Base-by-base conservation (phyloP, 2,113 vertebrate species). In the Tauraco erythrolophus region DNA sequence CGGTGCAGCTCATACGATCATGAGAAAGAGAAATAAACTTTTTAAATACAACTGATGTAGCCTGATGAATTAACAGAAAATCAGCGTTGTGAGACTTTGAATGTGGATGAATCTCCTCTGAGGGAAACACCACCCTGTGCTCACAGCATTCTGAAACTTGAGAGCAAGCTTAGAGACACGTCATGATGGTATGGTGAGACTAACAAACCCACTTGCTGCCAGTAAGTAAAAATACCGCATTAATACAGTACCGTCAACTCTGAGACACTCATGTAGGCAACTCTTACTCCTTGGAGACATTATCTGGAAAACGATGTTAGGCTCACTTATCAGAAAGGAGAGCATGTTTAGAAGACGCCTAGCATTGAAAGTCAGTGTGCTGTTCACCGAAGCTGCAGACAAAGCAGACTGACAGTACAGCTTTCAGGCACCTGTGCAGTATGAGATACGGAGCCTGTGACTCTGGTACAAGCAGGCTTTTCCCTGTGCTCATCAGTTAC, bases 21-120 rank as follows among this genome's bases (percentile, higher is more conserved):
- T 2, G 23, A 81, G 62, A n/a, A 77, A 74, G 23, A 79, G 76
- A 91, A 90, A 94, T 83, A 94, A 92, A 84, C 76, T 94, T 94
- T 93, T 93, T 75, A 4, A 85, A 93, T 45, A 64, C 89, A 84
- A 50, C 22, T 18, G 11, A 21, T 30, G 14, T 21, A 87, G 48
- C 77, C 41, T 64, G 54, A 19, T 79, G 37, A 69, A 25, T 87
- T 74, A 41, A 50, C 17, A 50, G 11, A 48, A 69, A 43, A 31
- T 62, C 17, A 37, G 28, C 46, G 76, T 41, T 69, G 8, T 58
- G 33, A 51, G 14, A 60, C n/a, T 41, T 33, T 2, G 6, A 21
- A n/a, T 4, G 15, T 37, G 14, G 15, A 22, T 60, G 5, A 27
- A 28, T 64, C 14, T 84, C 8, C 23, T 75, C 24, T 28, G 28